Percentiles rank a stretch among this genome's conserved stretches.
Conservation (phyloP, 2,797 vertebrate genomes). For the Muscicapa striata region DNA sequence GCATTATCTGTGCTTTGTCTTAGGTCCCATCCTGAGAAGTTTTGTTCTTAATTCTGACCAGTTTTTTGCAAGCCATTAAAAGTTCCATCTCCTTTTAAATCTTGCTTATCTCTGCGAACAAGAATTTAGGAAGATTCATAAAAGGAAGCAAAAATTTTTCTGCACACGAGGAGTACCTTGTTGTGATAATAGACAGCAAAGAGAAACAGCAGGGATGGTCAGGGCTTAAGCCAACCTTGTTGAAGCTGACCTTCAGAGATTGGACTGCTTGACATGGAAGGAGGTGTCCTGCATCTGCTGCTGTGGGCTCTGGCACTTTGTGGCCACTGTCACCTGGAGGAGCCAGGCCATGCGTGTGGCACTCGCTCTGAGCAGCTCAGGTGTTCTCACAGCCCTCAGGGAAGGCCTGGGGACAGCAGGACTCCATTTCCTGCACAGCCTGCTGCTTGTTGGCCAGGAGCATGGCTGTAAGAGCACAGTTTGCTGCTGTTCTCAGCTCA, state of each 20-base stretch:
- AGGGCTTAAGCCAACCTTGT: not conserved
- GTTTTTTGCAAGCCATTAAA: too few species aligned
- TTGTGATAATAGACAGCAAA: too few species aligned
- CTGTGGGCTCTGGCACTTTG: not conserved
- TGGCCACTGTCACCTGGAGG: not conserved
- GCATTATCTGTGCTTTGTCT: too few species aligned
- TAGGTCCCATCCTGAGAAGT: too few species aligned
- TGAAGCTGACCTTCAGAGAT: not conserved
- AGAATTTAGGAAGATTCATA: too few species aligned
- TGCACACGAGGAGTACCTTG: too few species aligned
- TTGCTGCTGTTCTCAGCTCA: not conserved
- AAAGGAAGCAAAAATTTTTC: too few species aligned
- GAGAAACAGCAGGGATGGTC: too few species aligned
- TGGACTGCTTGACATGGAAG: not conserved
- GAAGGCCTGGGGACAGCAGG: not conserved
- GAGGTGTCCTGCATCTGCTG: not conserved
- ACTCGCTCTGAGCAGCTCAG: not conserved
- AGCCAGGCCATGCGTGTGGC: not conserved
- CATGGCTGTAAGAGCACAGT: not conserved
- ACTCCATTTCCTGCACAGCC: not conserved
- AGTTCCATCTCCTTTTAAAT: too few species aligned
- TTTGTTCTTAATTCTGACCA: too few species aligned
- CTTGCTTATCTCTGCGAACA: too few species aligned
- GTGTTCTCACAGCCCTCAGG: not conserved
- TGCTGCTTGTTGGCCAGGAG: not conserved